Percentiles rank a stretch among this genome's conserved stretches.
phyloP scores from a whole-genome alignment of 2,888 invertebrate species.

The Cylindroiulus punctatus region DNA sequence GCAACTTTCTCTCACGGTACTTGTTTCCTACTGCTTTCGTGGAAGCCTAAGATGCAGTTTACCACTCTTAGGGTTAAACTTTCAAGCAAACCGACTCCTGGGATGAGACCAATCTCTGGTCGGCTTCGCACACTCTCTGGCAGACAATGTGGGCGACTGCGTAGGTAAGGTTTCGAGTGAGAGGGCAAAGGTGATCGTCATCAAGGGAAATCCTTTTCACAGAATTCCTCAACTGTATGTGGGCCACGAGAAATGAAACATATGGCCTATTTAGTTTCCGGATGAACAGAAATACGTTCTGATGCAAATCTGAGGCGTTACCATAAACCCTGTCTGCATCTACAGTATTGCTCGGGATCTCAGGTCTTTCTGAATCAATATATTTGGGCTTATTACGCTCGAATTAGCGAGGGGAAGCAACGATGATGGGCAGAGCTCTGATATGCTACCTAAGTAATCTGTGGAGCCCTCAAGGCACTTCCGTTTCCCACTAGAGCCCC shows the following conservation, averaged over 20 bases:
- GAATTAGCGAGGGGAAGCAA: neutral
- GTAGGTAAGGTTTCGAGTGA: neutral
- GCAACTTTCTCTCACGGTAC: no score
- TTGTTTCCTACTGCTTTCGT: no score
- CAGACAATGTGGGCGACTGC: neutral
- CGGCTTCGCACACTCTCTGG: no score
- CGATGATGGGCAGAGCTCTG: neutral
- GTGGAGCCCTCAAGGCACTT: no score
- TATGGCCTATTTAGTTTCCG: neutral
- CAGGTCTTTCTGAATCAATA: neutral
- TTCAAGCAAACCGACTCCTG: no score
- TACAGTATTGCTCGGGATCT: neutral
- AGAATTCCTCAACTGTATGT: neutral
- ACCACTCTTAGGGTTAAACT: no score
- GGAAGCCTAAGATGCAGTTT: no score
- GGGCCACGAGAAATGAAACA: conserved; percentile 5
- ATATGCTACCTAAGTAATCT: neutral
- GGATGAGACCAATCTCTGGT: no score
- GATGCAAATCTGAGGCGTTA: neutral
- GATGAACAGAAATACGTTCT: conserved; percentile 1
- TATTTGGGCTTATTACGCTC: conserved; percentile 14
- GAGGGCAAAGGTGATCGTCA: neutral
- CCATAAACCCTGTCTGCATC: conserved; percentile 9
- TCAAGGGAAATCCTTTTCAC: neutral
- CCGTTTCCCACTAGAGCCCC: no score